A percentile compares a stretch with the other conserved stretches of the same genome.
Conservation (phyloP, 2,797 vertebrate species). For the Alouatta caraya region DNA sequence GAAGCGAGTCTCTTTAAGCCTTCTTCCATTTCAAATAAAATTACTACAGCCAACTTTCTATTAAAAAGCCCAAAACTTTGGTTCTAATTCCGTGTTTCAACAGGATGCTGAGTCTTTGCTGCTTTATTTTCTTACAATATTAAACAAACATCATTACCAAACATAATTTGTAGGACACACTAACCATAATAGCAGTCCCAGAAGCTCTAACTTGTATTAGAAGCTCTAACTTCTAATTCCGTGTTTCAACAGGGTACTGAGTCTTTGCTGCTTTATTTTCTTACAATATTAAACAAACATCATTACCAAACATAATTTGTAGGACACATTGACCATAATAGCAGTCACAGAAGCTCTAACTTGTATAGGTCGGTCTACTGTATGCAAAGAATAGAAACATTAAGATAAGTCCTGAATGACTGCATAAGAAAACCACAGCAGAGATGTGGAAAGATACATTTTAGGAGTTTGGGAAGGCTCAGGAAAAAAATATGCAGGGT, state of each 20-base stretch:
- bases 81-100: not conserved
- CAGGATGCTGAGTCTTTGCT: not conserved
- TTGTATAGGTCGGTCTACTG: not conserved
- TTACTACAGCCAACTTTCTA: not conserved
- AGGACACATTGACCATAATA: not conserved
- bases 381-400: not conserved
- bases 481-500: no score
- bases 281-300: not conserved
- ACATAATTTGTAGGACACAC: not conserved
- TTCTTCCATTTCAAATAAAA: not conserved
- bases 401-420: not conserved
- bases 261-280: not conserved
- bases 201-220: not conserved
- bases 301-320: not conserved
- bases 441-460: not conserved
- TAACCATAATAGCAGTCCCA: not conserved
- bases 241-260: not conserved
- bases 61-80: not conserved
- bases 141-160: not conserved
- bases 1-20: not conserved
- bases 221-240: not conserved
- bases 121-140: not conserved
- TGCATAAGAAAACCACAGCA: not conserved
- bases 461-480: not conserved
- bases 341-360: not conserved